A percentile compares a stretch with the other conserved stretches of the same genome.
These are phyloP conservation scores for Pomacea canaliculata DNA, from an alignment of 2,888 invertebrate species.

Conservation along the genomic window DNA sequence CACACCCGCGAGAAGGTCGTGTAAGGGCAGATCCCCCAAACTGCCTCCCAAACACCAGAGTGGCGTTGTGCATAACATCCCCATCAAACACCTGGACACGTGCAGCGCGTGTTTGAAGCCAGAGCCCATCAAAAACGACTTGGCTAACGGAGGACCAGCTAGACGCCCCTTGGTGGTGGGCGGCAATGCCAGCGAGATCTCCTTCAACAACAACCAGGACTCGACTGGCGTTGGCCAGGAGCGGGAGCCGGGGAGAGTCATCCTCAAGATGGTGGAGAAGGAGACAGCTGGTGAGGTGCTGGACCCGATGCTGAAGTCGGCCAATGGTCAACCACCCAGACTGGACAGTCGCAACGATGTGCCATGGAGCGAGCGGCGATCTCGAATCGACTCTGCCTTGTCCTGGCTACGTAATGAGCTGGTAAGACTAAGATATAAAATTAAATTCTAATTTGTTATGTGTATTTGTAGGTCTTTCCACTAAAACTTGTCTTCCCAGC, in stretches of 20 bases:
- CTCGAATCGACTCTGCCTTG: conserved; percentile 46
- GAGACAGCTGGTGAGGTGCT: not conserved
- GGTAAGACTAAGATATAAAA: conserved; percentile 14
- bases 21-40: not conserved
- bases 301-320: not conserved
- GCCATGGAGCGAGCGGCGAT: conserved; percentile 39
- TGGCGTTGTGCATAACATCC: not conserved
- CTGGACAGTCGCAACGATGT: conserved; percentile 15
- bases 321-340: not conserved
- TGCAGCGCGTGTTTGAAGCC: conserved; percentile 21
- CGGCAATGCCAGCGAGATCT: not conserved
- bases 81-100: conserved; percentile 24
- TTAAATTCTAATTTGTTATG: no score
- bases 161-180: not conserved
- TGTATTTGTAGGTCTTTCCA: no score
- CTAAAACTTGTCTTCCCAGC: no score
- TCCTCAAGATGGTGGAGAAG: not conserved
- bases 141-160: not conserved
- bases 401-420: conserved; percentile 32
- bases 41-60: not conserved
- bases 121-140: not conserved
- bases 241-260: not conserved
- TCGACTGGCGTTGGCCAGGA: not conserved
- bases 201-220: not conserved
- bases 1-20: no score